These are phyloP conservation scores for Brachionus paranguensis DNA, from an alignment of 1,140 invertebrate genomes.

Conservation along the genomic window DNA sequence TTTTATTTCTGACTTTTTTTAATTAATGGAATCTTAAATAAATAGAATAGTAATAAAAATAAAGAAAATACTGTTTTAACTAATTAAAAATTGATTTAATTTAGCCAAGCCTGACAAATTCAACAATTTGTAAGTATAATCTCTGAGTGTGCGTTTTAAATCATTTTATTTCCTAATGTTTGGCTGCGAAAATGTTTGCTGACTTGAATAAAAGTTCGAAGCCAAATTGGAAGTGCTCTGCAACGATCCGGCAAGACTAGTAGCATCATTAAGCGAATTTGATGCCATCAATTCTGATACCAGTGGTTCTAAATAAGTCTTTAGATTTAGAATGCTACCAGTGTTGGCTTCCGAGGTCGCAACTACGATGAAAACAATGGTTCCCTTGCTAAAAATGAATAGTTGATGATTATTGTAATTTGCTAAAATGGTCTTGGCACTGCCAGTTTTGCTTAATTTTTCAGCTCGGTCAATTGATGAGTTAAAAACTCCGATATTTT, in stretches of 20 bases:
- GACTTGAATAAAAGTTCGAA: slow-evolving; percentile 1
- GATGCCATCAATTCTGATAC: neutral
- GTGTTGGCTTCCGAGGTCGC: slow-evolving; percentile 25
- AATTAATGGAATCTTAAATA: neutral
- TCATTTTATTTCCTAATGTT: neutral
- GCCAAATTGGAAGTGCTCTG: neutral
- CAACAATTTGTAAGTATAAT: neutral
- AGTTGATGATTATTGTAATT: slow-evolving; percentile 39
- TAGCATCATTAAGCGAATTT: neutral
- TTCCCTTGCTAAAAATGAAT: slow-evolving; percentile 36
- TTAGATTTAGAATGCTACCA: slow-evolving; percentile 28
- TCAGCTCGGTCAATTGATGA: slow-evolving; percentile 34
- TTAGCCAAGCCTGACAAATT: neutral
- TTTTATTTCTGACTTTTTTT: neutral
- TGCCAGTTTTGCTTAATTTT: slow-evolving; percentile 29
- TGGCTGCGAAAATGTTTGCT: neutral
- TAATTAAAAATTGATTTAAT: neutral
- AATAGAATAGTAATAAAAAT: neutral
- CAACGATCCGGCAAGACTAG: slow-evolving; percentile 13
- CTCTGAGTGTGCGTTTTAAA: neutral
- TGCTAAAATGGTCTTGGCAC: slow-evolving; percentile 23
- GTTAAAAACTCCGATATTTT: slow-evolving; percentile 39
- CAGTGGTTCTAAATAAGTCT: slow-evolving; percentile 25
- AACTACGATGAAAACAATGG: slow-evolving; percentile 32
- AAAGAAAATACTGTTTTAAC: neutral